Evolutionary conservation across 2,113 vertebrate species (phyloP), one percentile per base, ranked within the genome.

Genomic region (Struthidea cinerea): DNA sequence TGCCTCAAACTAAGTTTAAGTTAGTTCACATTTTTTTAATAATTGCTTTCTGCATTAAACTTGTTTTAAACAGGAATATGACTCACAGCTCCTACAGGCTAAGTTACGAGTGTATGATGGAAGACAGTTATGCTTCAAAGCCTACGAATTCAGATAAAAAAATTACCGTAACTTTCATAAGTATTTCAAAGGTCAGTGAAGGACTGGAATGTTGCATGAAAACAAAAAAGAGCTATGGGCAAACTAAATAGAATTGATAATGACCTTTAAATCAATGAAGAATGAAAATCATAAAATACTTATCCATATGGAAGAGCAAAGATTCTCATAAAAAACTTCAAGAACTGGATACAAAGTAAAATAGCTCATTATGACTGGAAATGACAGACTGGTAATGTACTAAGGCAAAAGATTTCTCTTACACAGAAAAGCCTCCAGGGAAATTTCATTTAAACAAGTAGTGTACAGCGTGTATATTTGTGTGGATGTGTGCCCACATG

Each of bases 141-240:
- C 47, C 65, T 85, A 76, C 2, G 16, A 91, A 93, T 94, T 86
- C 78, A 94, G 91, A 92, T 95, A 92, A 97, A 96, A 97, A 97
- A 97, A 96, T 94, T 79, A 82, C 71, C 10, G 16, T 84, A 96
- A 93, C 94, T 93, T 97, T 97, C 41, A 6, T 68, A 97, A 94
- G 83, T 94, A 94, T 95, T 92, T 96, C 75, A 98, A 98, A 98
- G 94, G 94, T 98, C 96, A 96, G 49, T 32, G 87, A 95, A 96
- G 92, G 88, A 63, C 67, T 87, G 27, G 71, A 69, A 97, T 96
- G 82, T 91, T 95, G 79, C 67, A 75, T 61, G 73, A 93, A 95
- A 97, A 87, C 53, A 96, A 78, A 55, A 79, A 87, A 95, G 91
- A 95, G 75, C 94, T 94, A 56, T n/a, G 57, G 78, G 92, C 89